Evolutionary conservation across 1,140 invertebrate species (phyloP).

Genomic region (Lordiphosa mommai): DNA sequence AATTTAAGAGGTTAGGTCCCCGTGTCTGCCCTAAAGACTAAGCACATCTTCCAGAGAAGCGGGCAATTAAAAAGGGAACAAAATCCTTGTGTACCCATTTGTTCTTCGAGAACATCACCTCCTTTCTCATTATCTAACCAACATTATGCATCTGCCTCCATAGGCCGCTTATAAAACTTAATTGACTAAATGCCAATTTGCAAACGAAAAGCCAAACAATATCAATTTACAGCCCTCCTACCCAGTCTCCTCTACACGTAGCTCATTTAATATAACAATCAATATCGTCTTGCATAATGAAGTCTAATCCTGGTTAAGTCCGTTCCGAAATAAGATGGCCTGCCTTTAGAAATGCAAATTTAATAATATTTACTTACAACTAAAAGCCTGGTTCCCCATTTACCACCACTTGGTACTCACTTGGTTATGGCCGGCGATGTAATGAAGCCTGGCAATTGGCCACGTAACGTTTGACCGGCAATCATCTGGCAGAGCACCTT

Average conservation of each 20-base stretch:
- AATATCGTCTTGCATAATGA: constrained; percentile 67
- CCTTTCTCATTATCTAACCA: constrained; percentile 23
- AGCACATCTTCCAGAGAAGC: background rate
- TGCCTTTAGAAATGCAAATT: constrained; percentile 50
- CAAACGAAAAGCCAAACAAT: constrained; percentile 54
- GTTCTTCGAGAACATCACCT: background rate
- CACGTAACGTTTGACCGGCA: constrained; percentile 81
- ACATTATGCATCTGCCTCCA: background rate
- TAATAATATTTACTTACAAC: constrained; percentile 66
- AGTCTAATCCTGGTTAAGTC: constrained; percentile 71
- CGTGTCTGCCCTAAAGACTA: too few relatives aligned
- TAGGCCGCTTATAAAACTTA: constrained; percentile 57
- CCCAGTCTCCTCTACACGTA: constrained; percentile 24
- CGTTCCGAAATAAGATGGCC: constrained; percentile 35
- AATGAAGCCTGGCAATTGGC: constrained; percentile 81
- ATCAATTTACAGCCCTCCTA: constrained; percentile 48
- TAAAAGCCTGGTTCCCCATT: constrained; percentile 28
- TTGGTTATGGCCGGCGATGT: constrained; percentile 84
- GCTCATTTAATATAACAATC: constrained; percentile 71
- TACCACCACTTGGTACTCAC: constrained; percentile 80
- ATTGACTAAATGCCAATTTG: constrained; percentile 65
- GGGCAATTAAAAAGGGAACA: background rate
- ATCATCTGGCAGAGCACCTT: constrained; percentile 88
- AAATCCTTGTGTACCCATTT: background rate
- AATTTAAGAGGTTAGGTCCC: too few relatives aligned